These are phyloP conservation scores for Achatina immaculata DNA, from an alignment of 1,140 invertebrate species.

Conservation along the genomic window DNA sequence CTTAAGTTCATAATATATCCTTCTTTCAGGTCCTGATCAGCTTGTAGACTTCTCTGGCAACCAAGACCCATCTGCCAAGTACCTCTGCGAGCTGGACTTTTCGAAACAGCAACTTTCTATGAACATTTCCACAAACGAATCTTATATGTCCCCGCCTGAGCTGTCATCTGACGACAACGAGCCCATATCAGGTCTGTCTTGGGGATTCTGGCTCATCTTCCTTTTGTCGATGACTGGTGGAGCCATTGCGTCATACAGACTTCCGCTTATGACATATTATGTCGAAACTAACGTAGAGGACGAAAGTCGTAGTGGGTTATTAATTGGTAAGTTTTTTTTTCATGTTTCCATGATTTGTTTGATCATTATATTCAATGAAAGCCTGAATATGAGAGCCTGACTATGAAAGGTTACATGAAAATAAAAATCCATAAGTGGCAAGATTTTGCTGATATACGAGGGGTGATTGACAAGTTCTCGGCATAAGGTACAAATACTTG, in stretches of 20 bases:
- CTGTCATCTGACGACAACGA: neutral
- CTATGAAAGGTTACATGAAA: no score
- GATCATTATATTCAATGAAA: no score
- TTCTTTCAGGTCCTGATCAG: neutral
- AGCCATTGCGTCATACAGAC: slow-evolving; percentile 26
- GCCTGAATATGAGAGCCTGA: no score
- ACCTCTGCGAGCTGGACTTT: neutral
- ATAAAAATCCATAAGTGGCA: no score
- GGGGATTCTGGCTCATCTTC: slow-evolving; percentile 18
- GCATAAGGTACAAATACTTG: no score
- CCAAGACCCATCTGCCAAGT: slow-evolving; percentile 1
- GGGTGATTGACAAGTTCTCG: no score
- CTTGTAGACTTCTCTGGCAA: neutral
- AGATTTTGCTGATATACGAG: no score
- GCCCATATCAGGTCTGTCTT: neutral
- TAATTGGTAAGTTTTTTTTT: slow-evolving; percentile 23
- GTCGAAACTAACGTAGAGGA: slow-evolving; percentile 34
- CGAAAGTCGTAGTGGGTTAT: slow-evolving; percentile 14
- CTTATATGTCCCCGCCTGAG: neutral
- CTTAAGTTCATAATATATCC: neutral
- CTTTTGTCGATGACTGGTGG: slow-evolving; percentile 13
- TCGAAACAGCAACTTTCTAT: neutral
- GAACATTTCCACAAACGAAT: neutral
- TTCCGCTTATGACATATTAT: slow-evolving; percentile 34
- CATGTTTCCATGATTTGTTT: no score